Percentiles rank a stretch among this genome's conserved stretches.
phyloP scores from a whole-genome alignment of 1,140 invertebrate species.

The Drosophila bocqueti region DNA sequence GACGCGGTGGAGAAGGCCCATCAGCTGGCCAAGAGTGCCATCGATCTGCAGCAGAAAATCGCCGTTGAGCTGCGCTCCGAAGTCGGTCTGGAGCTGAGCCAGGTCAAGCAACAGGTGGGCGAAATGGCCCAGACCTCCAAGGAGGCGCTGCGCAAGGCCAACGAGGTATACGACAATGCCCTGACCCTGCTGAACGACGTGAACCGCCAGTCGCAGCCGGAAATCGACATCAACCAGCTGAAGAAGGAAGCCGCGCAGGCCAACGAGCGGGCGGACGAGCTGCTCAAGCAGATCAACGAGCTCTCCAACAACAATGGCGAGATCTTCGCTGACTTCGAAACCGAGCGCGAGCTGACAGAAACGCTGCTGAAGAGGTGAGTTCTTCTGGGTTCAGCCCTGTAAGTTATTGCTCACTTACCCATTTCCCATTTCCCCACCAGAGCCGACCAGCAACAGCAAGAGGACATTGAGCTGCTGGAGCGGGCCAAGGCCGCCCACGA shows the following conservation, averaged over 20 bases:
- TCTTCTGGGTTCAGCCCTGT: neutral
- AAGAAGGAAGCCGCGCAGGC: conserved; percentile 88
- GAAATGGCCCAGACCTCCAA: conserved; percentile 89
- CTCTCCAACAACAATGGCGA: conserved; percentile 70
- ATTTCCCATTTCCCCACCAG: conserved; percentile 21
- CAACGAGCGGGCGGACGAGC: conserved; percentile 85
- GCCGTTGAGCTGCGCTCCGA: conserved; percentile 88
- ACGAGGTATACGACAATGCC: conserved; percentile 92
- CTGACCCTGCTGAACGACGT: conserved; percentile 91
- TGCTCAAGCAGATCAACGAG: conserved; percentile 69
- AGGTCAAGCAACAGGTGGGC: conserved; percentile 88
- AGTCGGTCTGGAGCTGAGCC: conserved; percentile 86
- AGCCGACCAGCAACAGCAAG: conserved; percentile 79
- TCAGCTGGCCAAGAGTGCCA: conserved; percentile 91
- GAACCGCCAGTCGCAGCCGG: conserved; percentile 90
- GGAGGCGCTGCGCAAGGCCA: conserved; percentile 90
- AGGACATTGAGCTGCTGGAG: conserved; percentile 86
- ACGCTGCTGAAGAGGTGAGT: conserved; percentile 88
- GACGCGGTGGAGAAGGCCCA: conserved; percentile 93
- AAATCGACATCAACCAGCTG: conserved; percentile 90
- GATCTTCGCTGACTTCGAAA: conserved; percentile 68
- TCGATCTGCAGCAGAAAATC: conserved; percentile 92
- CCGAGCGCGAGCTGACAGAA: conserved; percentile 88
- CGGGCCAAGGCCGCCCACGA: conserved; percentile 90
- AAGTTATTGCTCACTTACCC: neutral